Evolutionary conservation across 2,113 vertebrate species (phyloP), one percentile per base, ranked within the genome.

Genomic region (Festucalex cinctus): DNA sequence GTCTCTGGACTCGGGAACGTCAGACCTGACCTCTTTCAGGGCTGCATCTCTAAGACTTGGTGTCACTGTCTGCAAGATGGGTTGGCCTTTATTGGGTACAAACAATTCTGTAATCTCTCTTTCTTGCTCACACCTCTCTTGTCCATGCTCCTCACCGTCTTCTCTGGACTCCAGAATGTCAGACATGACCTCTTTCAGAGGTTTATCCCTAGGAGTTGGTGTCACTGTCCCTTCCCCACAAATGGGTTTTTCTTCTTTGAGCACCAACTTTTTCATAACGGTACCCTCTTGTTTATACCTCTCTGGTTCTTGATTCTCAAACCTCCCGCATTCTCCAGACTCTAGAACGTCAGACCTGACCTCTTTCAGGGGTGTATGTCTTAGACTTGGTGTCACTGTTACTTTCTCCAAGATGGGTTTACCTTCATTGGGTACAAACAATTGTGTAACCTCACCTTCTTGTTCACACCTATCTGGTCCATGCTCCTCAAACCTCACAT

Each of bases 51-150:
- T 20, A 49, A 20, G 28, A 32, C 28, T 32, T 32, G 28, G 28
- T 32, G 28, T 32, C 28, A 32, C 28, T 32, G 2, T 32, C 28
- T 32, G 28, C 28, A 32, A 32, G 28, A 32, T 32, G 4, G 28
- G 28, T 32, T 32, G 2, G 28, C 28, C 28, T 32, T 32, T 32
- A 32, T 32, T 32, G 28, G 28, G 28, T 32, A 32, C 28, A 32
- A 32, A 32, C 28, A 32, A 32, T 32, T 32, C 28, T 32, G 28
- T 32, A 32, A 32, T 32, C 28, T 32, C 28, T 32, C 28, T 32
- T 66, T 81, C 37, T 86, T 84, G 0, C 66, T 79, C 0, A 87
- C 49, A 0, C 79, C 82, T 13, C 32, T 74, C 16, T 0, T 41
- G n/a, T 16, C 19, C 17, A 36, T 13, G 13, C 9, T 20, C 48